Evolutionary conservation across 53 echinoderm and acorn worm genomes (phyloP).

Genomic region (Temnopleurus reevesii): DNA sequence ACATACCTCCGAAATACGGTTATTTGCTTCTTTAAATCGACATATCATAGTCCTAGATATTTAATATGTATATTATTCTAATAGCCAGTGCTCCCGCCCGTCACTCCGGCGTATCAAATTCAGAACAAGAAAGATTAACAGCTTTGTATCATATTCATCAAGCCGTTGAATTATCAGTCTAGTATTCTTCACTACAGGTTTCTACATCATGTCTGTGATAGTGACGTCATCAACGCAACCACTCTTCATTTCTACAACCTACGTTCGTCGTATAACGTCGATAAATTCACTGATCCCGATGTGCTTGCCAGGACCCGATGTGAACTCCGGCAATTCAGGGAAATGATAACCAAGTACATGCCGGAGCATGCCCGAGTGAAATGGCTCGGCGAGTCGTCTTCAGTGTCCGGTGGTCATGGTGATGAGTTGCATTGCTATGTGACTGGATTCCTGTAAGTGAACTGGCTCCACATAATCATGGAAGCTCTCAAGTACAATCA

Average conservation of each 20-base stretch:
- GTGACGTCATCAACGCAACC: slow-evolving; percentile 39
- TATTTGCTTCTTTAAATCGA: too few relatives aligned
- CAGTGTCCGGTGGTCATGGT: background rate
- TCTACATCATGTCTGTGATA: background rate
- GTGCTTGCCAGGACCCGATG: background rate
- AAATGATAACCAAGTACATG: background rate
- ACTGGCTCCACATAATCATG: too few relatives aligned
- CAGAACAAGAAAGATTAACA: too few relatives aligned
- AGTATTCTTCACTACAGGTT: background rate
- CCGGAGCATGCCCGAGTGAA: background rate
- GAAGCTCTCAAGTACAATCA: too few relatives aligned
- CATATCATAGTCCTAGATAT: too few relatives aligned
- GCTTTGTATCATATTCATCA: too few relatives aligned
- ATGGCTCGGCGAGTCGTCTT: background rate
- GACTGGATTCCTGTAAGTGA: slow-evolving; percentile 8
- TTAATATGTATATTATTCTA: too few relatives aligned
- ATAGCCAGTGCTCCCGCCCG: too few relatives aligned
- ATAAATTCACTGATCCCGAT: background rate
- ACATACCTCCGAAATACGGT: too few relatives aligned
- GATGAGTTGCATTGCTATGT: background rate
- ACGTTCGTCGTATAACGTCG: too few relatives aligned
- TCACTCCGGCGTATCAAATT: too few relatives aligned
- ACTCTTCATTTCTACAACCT: slow-evolving; percentile 48
- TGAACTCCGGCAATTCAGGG: background rate
- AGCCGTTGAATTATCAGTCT: too few relatives aligned